Evolutionary conservation across 2,113 vertebrate genomes (phyloP).

Genomic region (Tragelaphus strepsiceros): DNA sequence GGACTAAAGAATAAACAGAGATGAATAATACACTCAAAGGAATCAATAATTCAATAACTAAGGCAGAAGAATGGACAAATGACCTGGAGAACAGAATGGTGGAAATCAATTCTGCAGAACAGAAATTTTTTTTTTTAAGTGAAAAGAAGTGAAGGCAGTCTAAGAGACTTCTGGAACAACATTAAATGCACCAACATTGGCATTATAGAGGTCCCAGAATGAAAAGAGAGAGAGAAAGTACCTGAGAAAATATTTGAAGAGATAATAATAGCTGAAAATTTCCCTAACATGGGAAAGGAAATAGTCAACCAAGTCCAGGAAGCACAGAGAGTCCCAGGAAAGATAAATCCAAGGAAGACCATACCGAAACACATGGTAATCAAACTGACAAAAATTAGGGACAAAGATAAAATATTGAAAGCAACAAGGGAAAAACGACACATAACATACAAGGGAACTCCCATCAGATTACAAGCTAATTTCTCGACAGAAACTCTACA

Average conservation of each 20-base stretch:
- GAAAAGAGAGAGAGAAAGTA: neutral
- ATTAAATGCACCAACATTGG: neutral
- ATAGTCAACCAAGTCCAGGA: neutral
- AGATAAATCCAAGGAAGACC: neutral
- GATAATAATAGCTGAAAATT: neutral
- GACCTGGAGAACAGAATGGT: neutral
- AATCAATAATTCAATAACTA: neutral
- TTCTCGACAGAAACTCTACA: neutral
- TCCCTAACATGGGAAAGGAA: neutral
- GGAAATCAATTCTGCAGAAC: neutral
- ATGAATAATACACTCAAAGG: neutral
- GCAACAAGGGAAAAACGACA: neutral
- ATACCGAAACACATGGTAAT: neutral
- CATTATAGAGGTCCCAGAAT: neutral
- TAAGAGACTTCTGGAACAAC: neutral
- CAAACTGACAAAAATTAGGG: neutral
- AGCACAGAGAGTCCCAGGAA: neutral
- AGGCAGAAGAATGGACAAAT: neutral
- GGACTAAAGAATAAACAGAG: neutral
- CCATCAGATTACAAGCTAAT: neutral
- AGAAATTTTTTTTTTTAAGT: neutral
- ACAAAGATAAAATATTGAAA: neutral
- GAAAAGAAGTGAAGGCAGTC: neutral
- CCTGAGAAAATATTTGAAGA: neutral
- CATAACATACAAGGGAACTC: neutral